Conservation (phyloP, 1,140 invertebrate genomes). For the Calliopsis andreniformis region DNA sequence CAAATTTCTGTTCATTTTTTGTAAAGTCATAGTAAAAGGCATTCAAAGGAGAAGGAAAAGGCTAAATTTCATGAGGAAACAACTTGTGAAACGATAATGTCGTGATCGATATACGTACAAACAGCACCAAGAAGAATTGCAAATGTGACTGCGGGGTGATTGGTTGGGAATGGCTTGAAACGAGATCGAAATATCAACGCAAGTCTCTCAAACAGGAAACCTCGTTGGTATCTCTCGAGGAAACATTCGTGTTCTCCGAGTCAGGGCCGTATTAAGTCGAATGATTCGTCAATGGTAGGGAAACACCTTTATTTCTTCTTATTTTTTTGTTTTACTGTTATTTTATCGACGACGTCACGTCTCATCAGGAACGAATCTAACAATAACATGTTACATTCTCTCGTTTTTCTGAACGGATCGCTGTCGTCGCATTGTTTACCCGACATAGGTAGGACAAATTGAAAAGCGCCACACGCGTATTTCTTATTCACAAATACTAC, state of each 20-base stretch:
- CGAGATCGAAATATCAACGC: conserved; percentile 65
- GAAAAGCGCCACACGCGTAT: too few species aligned
- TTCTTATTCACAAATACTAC: too few species aligned
- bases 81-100: conserved; percentile 27
- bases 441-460: too few species aligned
- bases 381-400: too few species aligned
- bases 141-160: conserved; percentile 44
- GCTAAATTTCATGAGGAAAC: conserved; percentile 46
- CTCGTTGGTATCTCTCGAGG: conserved; percentile 55
- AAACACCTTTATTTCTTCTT: not conserved
- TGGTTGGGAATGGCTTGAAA: conserved; percentile 55
- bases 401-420: too few species aligned
- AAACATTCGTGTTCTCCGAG: conserved; percentile 45
- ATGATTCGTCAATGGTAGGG: not conserved
- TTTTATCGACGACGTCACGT: too few species aligned
- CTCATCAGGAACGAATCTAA: too few species aligned
- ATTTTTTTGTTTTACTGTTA: too few species aligned
- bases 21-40: too few species aligned
- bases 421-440: too few species aligned
- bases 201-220: conserved; percentile 59
- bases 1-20: too few species aligned
- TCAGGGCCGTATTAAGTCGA: conserved; percentile 48
- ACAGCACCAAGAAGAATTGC: conserved; percentile 47
- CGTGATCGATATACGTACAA: conserved; percentile 1
- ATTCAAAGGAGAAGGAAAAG: conserved; percentile 4